Evolutionary conservation across 2,113 vertebrate genomes (phyloP).

Genomic region (Chlamydotis undulata): DNA sequence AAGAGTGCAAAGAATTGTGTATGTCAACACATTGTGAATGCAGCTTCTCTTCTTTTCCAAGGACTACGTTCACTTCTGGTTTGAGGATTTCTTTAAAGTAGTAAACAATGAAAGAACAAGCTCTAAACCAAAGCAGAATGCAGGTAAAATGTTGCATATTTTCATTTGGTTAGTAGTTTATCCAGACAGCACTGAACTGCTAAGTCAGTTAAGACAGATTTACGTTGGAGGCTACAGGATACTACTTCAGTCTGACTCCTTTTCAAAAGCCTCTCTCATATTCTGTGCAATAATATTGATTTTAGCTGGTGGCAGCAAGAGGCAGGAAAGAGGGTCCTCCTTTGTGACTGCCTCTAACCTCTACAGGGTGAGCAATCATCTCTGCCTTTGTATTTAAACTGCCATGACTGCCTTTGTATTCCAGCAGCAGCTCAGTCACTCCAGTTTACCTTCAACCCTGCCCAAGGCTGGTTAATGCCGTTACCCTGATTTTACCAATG

Average conservation of each 20-base stretch:
- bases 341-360: slow-evolving; percentile 51
- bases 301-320: slow-evolving; percentile 45
- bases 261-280: background rate
- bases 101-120: background rate
- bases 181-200: background rate
- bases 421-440: background rate
- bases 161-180: background rate
- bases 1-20: background rate
- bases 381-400: background rate
- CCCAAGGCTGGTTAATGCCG: background rate
- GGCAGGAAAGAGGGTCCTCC: slow-evolving; percentile 41
- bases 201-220: background rate
- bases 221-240: background rate
- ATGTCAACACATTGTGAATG: background rate
- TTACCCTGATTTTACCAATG: background rate
- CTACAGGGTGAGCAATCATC: slow-evolving; percentile 13
- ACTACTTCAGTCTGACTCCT: background rate
- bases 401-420: background rate
- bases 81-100: background rate
- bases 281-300: background rate
- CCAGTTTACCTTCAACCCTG: background rate
- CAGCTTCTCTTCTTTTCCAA: background rate
- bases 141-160: background rate
- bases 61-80: background rate
- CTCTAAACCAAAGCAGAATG: background rate